Evolutionary conservation across 2,113 vertebrate genomes (phyloP).

Genomic region (Stegostoma tigrinum): DNA sequence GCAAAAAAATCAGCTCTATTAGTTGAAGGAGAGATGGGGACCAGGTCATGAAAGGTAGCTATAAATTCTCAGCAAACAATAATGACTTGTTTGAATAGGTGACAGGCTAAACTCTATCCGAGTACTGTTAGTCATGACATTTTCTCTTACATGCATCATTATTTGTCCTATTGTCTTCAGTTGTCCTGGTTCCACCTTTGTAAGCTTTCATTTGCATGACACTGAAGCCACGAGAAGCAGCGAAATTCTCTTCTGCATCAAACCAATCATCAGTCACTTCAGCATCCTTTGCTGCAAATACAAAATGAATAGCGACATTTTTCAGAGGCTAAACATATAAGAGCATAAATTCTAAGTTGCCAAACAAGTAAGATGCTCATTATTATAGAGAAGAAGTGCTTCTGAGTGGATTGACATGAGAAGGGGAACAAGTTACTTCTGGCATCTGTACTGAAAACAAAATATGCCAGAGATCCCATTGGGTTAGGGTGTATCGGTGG

Average conservation of each 20-base stretch:
- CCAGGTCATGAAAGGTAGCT: background rate
- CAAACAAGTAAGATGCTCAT: background rate
- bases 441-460: too few relatives aligned
- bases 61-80: background rate
- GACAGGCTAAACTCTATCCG: background rate
- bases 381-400: too few relatives aligned
- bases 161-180: background rate
- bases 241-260: constrained; percentile 27
- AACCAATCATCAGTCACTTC: constrained; percentile 33
- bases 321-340: background rate
- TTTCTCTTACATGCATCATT: constrained; percentile 5
- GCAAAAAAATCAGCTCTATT: background rate
- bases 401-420: too few relatives aligned
- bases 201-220: background rate
- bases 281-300: background rate
- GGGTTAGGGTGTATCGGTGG: too few relatives aligned
- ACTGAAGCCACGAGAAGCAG: background rate
- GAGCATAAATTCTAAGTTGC: background rate
- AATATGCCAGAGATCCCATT: too few relatives aligned
- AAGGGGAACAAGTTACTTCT: too few relatives aligned
- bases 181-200: background rate
- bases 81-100: background rate
- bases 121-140: background rate
- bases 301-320: background rate
- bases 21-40: background rate